Base-by-base conservation (phyloP, 2,888 invertebrate genomes). In the Mythimna lalbum region DNA sequence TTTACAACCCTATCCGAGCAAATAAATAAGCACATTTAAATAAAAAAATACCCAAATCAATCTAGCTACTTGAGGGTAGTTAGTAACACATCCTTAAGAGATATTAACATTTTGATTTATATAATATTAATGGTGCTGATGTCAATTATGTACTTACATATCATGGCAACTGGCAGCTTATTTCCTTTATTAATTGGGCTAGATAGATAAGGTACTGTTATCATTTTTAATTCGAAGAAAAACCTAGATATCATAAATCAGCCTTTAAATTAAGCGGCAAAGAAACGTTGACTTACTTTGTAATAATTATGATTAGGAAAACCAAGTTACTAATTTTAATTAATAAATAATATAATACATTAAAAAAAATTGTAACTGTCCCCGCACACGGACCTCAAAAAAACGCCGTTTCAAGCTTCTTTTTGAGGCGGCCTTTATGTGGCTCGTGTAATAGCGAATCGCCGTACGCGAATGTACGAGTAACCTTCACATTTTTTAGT, bases 151-250 rank as follows among this genome's bases (percentile, higher is more conserved):
- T 43, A 10, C 2, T 21, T 63, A 49, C 12, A n/a, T 65, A 27
- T 27, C 57, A 47, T 39, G 21, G 57, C 53, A 62, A 61, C 64
- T 53, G 23, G 57, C 57, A 64, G 53, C 70, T 70, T 21, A 62
- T 62, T 57, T 67, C 63, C 61, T 23, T 53, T 47, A 50, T 52
- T 27, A 78, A 59, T 73, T 62, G 39, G 80, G 23, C 61, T 64
- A 82, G 23, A 14, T 14, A 62, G 83, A 82, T 78, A 80, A 74
- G 23, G 10, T 17, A 50, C 17, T 31, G 56, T 57, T 82, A 82
- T 56, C 33, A 31, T 61, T 55, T 52, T 52, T 21, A 69, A 63
- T 82, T 82, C 82, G 21, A 49, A 60, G 79, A 49, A 72, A 39
- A 77, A 33, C 12, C 71, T 47, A 47, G 50, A 17, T 57, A 79